Evolutionary conservation across 2,888 invertebrate genomes (phyloP), one percentile per base, ranked within the genome.

Genomic region (Caenorhabditis sulstoni): DNA sequence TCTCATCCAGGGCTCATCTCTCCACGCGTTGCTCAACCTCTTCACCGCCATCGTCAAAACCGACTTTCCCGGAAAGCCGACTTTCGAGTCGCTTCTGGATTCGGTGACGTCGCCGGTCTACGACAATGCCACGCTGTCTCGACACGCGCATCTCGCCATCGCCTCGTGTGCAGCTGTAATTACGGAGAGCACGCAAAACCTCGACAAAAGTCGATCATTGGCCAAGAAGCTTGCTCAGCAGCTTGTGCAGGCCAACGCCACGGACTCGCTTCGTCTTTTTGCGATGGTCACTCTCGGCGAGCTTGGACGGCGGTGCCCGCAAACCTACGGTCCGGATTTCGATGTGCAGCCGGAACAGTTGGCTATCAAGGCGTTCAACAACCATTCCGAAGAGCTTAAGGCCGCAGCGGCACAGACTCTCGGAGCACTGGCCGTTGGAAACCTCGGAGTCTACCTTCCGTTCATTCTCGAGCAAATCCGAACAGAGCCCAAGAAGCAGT

Each of bases 101-200:
- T 93, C 94, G 92, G 92, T 96, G 22, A 93, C 95, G 81, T 93
- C 94, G 67, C 95, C 95, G 0, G 94, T 95, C 5, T 92, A 92
- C 66, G 91, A 81, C 22, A 75, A 74, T 39, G 53, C 65, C 44
- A 58, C 58, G 11, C 71, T 85, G 5, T 86, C 90, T 18, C 87
- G 88, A 50, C 91, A 93, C 91, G 96, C 97, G 18, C 97, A 95
- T 92, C 95, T 96, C 91, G 97, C 97, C 23, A 93, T 98, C 87
- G 97, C 98, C 7, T 97, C 97, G 91, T 97, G 96, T 91, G 95
- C 97, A 65, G 97, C 97, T 7, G 95, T 96, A 0, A 93, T 98
- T 67, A 96, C 88, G 8, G 82, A 84, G 9, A 76, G 81, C 44
- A 77, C 79, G 1, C 57, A 68, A 94, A 94, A 81, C 57, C 9